Base-by-base conservation (phyloP, 2,113 vertebrate genomes). In the Alectura lathami region DNA sequence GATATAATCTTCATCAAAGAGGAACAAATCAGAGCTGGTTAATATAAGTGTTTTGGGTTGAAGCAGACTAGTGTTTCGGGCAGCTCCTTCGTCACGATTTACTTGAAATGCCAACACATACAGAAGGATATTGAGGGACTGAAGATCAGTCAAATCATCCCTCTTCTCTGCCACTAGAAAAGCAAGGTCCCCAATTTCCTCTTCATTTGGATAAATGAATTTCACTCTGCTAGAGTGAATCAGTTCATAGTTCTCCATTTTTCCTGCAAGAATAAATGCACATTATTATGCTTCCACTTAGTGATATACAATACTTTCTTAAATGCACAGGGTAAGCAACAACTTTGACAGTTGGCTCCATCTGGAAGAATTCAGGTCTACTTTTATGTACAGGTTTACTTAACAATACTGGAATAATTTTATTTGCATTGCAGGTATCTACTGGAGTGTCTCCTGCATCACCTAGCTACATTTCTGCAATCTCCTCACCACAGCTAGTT, bases 201-300 rank as follows among this genome's bases (percentile, higher is more conserved):
- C 99, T 95, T 99, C 99, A 18, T 98, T 99, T 40, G 99, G 99
- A 95, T 99, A 99, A 87, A 99, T 98, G 81, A 99, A 99, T 95
- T 99, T 99, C 96, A 99, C 99, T 72, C 98, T 98, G 97, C 99
- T 99, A 26, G 99, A 99, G 93, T 99, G 99, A 93, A 99, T 98
- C 95, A 99, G 97, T 98, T 99, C 99, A 7, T 99, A 99, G 97
- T 99, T 99, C 88, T 99, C 98, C 98, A 99, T 98, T 97, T 99
- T 99, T 62, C 99, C 99, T 99, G 97, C 47, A 96, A 97, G 88
- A 83, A 96, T 50, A 96, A 96, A 96, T 4, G 81, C 6, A 92
- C 13, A 56, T 51, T 29, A 51, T 90, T 74, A 48, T 7, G 76
- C 27, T 73, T 78, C 36, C 22, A 48, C 42, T 77, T 34, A 68